Conservation (phyloP, 2,888 invertebrate species). For the Caenorhabditis macrosperma region DNA sequence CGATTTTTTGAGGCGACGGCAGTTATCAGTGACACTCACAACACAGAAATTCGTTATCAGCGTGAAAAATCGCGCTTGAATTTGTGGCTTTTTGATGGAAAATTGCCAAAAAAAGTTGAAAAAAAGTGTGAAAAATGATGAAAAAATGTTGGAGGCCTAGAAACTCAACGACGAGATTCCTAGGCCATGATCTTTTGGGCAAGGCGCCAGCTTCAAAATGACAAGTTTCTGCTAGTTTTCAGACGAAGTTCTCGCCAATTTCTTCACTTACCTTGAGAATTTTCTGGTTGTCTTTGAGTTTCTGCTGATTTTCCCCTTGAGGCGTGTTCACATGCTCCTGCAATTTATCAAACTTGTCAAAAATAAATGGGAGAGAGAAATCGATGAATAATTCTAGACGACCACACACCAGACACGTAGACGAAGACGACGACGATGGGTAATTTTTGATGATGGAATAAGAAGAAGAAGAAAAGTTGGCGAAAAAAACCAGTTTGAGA, state of each 20-base stretch:
- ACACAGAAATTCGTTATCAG: background rate
- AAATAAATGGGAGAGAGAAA: background rate
- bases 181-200: background rate
- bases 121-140: constrained; percentile 29
- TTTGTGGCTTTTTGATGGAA: too few relatives aligned
- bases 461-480: background rate
- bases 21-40: background rate
- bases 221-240: background rate
- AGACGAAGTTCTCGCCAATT: background rate
- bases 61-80: background rate
- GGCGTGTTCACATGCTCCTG: constrained; percentile 64
- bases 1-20: background rate
- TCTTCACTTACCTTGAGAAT: constrained; percentile 32
- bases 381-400: constrained; percentile 1
- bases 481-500: background rate
- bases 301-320: constrained; percentile 55
- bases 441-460: background rate
- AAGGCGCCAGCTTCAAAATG: constrained; percentile 20
- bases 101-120: constrained; percentile 18
- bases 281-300: constrained; percentile 51
- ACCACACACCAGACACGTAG: background rate
- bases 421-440: too few relatives aligned
- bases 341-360: constrained; percentile 18
- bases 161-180: constrained; percentile 10
- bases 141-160: constrained; percentile 37